A percentile compares a stretch with the other conserved stretches of the same genome.
Conservation (phyloP, 2,113 vertebrate genomes). For the Macquaria ambigua region DNA sequence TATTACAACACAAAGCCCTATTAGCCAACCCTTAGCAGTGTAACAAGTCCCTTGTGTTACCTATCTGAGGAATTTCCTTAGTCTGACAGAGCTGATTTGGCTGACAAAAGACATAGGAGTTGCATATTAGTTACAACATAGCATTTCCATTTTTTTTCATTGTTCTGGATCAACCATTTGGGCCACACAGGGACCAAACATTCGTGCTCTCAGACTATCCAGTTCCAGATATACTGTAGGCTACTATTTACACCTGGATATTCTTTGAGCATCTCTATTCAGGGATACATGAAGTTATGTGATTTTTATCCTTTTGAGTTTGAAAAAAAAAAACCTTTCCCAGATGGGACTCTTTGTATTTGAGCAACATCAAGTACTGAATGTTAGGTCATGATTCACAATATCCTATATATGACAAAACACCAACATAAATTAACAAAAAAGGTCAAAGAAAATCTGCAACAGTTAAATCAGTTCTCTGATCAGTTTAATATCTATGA, state of each 20-base stretch:
- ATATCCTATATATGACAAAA: not conserved
- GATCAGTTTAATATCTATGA: not conserved
- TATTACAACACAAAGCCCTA: not conserved
- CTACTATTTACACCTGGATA: not conserved
- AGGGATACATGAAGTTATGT: not conserved
- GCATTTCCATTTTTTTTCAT: not conserved
- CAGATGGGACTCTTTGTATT: not conserved
- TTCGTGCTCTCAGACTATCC: not conserved
- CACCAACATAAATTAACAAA: not conserved
- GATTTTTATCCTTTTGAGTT: not conserved
- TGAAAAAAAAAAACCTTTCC: not conserved
- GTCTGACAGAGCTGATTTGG: not conserved
- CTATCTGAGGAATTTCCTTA: not conserved
- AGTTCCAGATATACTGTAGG: not conserved
- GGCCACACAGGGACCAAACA: not conserved
- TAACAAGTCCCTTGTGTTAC: not conserved
- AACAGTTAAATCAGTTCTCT: not conserved
- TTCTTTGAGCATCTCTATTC: not conserved
- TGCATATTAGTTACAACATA: conserved; percentile 34
- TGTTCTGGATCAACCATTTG: not conserved
- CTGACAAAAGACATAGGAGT: not conserved
- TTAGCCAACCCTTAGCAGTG: not conserved
- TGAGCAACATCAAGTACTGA: not conserved
- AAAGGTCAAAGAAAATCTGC: not conserved
- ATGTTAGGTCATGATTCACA: not conserved